Conservation (phyloP, 2,797 vertebrate species). For the Paramormyrops hopkinsi region DNA sequence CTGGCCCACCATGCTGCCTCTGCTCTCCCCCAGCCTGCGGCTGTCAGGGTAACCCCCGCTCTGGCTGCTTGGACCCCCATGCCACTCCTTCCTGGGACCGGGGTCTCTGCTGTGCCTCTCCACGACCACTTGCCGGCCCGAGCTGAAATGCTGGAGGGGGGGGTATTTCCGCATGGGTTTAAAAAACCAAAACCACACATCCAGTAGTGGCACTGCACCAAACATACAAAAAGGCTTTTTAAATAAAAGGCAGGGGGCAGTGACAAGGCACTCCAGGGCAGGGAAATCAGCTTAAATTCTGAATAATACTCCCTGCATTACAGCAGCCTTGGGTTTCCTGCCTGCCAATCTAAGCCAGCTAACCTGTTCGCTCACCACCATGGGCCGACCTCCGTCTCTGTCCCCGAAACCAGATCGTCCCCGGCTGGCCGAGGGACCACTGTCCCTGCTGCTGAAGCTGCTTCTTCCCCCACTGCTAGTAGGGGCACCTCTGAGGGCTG, state of each 20-base stretch:
- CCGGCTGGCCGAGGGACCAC: conserved; percentile 67
- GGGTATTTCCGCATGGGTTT: neutral
- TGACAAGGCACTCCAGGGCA: neutral
- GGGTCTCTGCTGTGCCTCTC: conserved; percentile 80
- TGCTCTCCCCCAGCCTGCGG: conserved; percentile 74
- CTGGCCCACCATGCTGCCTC: conserved; percentile 74
- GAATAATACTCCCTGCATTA: neutral
- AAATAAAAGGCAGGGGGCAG: neutral
- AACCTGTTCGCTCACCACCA: conserved; percentile 76
- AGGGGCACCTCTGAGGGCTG: conserved; percentile 69
- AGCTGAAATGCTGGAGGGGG: conserved; percentile 69
- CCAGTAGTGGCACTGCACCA: neutral
- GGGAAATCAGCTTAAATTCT: neutral
- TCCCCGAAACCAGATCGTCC: conserved; percentile 73
- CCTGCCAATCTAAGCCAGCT: conserved; percentile 32
- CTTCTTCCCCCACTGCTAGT: conserved; percentile 71
- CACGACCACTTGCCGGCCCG: conserved; percentile 81
- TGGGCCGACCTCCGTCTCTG: conserved; percentile 72
- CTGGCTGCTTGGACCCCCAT: conserved; percentile 74
- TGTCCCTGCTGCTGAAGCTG: conserved; percentile 72
- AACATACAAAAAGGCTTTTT: neutral
- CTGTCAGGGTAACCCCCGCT: conserved; percentile 73
- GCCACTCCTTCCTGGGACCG: conserved; percentile 92
- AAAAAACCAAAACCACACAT: neutral
- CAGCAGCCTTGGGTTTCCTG: neutral